Evolutionary conservation across 1,140 invertebrate genomes (phyloP).

Genomic region (Drosophila obscura): DNA sequence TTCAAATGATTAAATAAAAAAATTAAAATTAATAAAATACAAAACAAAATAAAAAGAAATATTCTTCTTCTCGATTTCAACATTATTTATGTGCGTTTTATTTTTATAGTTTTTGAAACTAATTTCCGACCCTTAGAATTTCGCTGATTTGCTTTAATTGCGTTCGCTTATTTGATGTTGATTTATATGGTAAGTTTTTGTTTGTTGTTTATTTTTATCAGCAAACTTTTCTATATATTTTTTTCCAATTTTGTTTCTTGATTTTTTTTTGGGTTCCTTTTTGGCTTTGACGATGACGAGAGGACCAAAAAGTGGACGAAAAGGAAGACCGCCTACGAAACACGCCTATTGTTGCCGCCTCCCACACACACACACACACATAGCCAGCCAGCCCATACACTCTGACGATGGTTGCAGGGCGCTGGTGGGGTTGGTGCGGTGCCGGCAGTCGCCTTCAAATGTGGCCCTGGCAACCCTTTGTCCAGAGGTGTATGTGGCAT

Average conservation of each 20-base stretch:
- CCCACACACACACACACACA: constrained; percentile 1
- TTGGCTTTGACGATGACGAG: constrained; percentile 34
- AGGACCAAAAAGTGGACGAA: constrained; percentile 29
- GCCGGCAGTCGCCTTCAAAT: constrained; percentile 25
- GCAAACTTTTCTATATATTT: neutral
- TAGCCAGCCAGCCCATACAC: neutral
- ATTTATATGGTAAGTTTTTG: too few relatives aligned
- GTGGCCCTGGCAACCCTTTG: constrained; percentile 53
- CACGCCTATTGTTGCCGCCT: constrained; percentile 52
- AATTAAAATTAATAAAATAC: too few relatives aligned
- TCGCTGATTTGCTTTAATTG: too few relatives aligned
- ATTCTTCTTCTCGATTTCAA: too few relatives aligned
- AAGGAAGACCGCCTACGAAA: constrained; percentile 43
- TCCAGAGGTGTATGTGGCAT: constrained; percentile 10
- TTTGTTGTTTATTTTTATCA: too few relatives aligned
- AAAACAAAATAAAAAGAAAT: too few relatives aligned
- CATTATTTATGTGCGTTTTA: too few relatives aligned
- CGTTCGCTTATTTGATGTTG: too few relatives aligned
- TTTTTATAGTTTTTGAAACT: too few relatives aligned
- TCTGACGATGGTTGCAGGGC: constrained; percentile 1
- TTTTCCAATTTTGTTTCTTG: neutral
- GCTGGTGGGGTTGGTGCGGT: neutral
- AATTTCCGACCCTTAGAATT: too few relatives aligned
- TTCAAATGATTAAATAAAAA: too few relatives aligned
- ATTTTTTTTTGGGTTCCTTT: neutral